These are phyloP conservation scores for Timandra comae DNA, from an alignment of 2,888 invertebrate genomes.

Conservation along the genomic window DNA sequence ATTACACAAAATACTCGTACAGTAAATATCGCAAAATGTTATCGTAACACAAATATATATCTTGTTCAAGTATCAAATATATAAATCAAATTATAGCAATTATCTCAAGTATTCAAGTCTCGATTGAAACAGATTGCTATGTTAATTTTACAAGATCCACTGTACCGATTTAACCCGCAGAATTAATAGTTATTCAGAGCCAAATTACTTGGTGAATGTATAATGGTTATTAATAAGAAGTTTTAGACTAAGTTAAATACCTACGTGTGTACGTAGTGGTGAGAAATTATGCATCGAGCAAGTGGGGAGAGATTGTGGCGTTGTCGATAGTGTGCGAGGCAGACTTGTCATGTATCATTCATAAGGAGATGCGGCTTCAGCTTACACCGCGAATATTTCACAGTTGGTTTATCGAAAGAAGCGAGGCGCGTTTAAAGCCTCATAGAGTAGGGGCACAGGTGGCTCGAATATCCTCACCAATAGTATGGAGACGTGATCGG, in stretches of 20 bases:
- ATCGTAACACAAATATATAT: no score
- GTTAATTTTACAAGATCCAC: conserved; percentile 5
- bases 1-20: no score
- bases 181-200: conserved; percentile 15
- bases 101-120: no score
- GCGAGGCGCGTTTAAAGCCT: conserved; percentile 68
- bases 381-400: conserved; percentile 68
- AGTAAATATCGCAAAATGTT: no score
- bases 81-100: no score
- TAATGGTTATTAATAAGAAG: conserved; percentile 18
- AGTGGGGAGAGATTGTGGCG: conserved; percentile 19
- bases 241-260: conserved; percentile 23
- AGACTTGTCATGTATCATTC: conserved; percentile 65
- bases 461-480: conserved; percentile 71
- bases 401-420: conserved; percentile 71
- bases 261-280: conserved; percentile 24
- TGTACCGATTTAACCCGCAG: conserved; percentile 1
- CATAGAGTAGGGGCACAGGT: conserved; percentile 72
- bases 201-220: conserved; percentile 25
- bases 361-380: conserved; percentile 62
- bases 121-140: no score
- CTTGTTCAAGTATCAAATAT: no score
- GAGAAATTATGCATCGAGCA: conserved; percentile 44
- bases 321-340: conserved; percentile 29
- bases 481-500: conserved; percentile 72